Percentiles rank a stretch among this genome's conserved stretches.
Conservation (phyloP, 2,888 invertebrate species). For the Acleris emargana region DNA sequence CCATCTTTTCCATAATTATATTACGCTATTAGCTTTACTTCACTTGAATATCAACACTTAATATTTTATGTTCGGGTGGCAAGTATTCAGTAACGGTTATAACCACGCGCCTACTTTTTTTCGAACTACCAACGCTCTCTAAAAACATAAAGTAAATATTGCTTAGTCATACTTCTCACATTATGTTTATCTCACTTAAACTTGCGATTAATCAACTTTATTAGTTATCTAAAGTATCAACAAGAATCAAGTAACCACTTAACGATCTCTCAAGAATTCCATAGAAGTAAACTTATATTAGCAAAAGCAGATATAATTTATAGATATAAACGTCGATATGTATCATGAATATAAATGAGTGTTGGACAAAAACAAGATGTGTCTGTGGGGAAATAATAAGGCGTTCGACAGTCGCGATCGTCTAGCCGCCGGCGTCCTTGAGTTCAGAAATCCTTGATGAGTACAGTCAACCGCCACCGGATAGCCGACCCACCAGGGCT, state of each 20-base stretch:
- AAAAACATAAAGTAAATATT: too few species aligned
- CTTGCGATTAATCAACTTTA: background rate
- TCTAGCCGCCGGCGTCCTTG: slow-evolving; percentile 80
- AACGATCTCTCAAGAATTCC: slow-evolving; percentile 53
- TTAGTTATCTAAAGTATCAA: slow-evolving; percentile 14
- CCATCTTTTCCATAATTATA: too few species aligned
- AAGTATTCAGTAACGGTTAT: too few species aligned
- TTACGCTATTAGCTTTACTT: too few species aligned
- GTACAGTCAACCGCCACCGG: slow-evolving; percentile 83
- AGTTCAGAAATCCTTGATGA: slow-evolving; percentile 83
- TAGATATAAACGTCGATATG: slow-evolving; percentile 76
- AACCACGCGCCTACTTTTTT: too few species aligned
- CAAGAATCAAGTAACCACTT: slow-evolving; percentile 35
- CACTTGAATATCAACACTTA: too few species aligned
- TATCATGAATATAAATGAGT: slow-evolving; percentile 82
- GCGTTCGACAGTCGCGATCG: slow-evolving; percentile 72
- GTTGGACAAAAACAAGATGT: slow-evolving; percentile 78
- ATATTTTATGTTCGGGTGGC: too few species aligned
- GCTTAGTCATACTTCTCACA: background rate
- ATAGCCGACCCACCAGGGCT: slow-evolving; percentile 76
- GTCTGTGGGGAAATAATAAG: slow-evolving; percentile 79
- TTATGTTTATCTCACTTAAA: background rate
- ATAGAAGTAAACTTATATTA: slow-evolving; percentile 44
- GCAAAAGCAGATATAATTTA: slow-evolving; percentile 73
- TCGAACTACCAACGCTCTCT: too few species aligned